Evolutionary conservation across 2,888 invertebrate genomes (phyloP).

Genomic region (Brenthis daphne): DNA sequence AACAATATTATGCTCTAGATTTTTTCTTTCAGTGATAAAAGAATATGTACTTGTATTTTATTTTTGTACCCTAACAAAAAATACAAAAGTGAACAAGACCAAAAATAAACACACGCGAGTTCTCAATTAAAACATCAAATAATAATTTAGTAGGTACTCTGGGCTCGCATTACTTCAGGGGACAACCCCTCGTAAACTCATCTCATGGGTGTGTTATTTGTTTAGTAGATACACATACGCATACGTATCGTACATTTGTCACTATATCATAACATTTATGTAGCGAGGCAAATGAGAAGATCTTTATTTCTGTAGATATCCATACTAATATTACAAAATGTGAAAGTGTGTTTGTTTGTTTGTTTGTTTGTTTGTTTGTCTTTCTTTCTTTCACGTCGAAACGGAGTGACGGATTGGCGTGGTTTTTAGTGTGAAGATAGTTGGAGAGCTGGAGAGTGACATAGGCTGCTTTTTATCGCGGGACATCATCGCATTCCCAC

Average conservation of each 20-base stretch:
- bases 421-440: no score
- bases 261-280: neutral
- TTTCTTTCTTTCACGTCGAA: no score
- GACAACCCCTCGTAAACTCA: constrained; percentile 28
- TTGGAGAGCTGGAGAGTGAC: no score
- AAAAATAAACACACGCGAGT: constrained; percentile 27
- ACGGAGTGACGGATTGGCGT: no score
- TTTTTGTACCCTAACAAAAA: neutral
- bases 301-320: neutral
- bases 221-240: constrained; percentile 1
- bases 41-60: neutral
- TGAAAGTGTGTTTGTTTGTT: no score
- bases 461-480: no score
- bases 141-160: constrained; percentile 25
- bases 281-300: neutral
- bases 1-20: no score
- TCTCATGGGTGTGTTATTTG: constrained; percentile 22
- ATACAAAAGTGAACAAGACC: constrained; percentile 21
- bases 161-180: constrained; percentile 26
- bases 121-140: constrained; percentile 35
- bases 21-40: no score
- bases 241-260: neutral
- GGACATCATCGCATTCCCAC: no score
- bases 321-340: no score
- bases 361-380: no score